These are phyloP conservation scores for Odontomyia ornata DNA, from an alignment of 2,888 invertebrate genomes.

Conservation along the genomic window DNA sequence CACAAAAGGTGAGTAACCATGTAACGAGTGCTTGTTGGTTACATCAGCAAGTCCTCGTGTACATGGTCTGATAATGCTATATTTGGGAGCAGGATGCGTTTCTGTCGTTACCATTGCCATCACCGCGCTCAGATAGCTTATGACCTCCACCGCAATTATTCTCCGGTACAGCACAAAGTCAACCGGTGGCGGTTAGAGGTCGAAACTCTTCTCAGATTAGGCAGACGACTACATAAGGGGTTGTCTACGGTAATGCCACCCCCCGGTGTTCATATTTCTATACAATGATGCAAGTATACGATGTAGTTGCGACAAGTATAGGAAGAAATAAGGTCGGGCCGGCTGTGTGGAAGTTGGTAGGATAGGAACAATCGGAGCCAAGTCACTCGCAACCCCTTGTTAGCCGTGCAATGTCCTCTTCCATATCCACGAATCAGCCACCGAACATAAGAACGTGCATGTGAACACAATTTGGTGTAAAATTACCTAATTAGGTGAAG, in stretches of 20 bases:
- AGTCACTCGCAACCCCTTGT: neutral
- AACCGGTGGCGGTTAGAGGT: constrained; percentile 17
- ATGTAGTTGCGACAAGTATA: neutral
- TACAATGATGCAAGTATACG: neutral
- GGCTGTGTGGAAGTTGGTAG: neutral
- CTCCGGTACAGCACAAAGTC: constrained; percentile 32
- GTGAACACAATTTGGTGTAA: constrained; percentile 50
- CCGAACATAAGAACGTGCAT: constrained; percentile 36
- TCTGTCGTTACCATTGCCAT: constrained; percentile 10
- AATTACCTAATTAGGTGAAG: constrained; percentile 50
- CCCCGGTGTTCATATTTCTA: constrained; percentile 19
- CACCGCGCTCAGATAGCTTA: constrained; percentile 43
- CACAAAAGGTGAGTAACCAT: constrained; percentile 6
- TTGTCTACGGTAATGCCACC: neutral
- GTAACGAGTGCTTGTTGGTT: neutral
- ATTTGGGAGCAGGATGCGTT: constrained; percentile 29
- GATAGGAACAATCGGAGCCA: neutral
- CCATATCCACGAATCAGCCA: neutral
- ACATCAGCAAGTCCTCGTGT: neutral
- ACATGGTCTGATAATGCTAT: neutral
- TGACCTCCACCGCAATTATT: constrained; percentile 49
- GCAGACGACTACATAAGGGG: neutral
- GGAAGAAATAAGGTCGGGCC: neutral
- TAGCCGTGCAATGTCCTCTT: neutral
- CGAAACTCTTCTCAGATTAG: constrained; percentile 9